Evolutionary conservation across 2,113 vertebrate species (phyloP), one percentile per base, ranked within the genome.

Genomic region (Todiramphus saurophagus): DNA sequence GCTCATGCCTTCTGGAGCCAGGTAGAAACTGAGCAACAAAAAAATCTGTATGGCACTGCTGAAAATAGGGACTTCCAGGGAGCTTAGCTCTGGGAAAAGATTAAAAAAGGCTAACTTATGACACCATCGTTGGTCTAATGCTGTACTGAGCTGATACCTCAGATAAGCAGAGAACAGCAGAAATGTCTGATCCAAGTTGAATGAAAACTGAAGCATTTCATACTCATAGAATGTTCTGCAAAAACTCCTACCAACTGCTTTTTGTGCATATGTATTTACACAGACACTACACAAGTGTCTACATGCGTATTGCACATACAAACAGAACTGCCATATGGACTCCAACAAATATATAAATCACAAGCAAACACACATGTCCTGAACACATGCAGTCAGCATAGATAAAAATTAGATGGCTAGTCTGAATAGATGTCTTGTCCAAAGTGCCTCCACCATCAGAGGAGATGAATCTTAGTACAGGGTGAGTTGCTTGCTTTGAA

Each of bases 21-120:
- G 46, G 18, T 19, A 84, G 64, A 37, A 93, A 25, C 2, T 5
- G 16, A 5, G n/a, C 16, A 74, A 63, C 33, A 55, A 72, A 44
- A 41, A 93, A 78, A 76, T 2, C 14, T 24, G 7, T 4, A 44
- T 1, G 11, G 39, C 48, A 58, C 16, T 56, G 19, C 0, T 1
- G 50, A 31, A 66, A 93, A 76, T 0, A 0, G 10, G 15, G 31
- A 56, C 30, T 83, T 73, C 16, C 37, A 73, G 33, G 11, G 30
- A 83, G 27, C 27, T 80, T 60, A 53, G 23, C 67, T 68, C 30
- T 73, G 37, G 44, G 48, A 48, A 73, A 83, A 18, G 1, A 5
- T 70, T 72, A 46, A 46, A 53, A 55, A 46, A 64, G 33, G 8
- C 30, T 44, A n/a, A 44, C 16, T 53, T 72, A 4, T 14, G 63